Evolutionary conservation across 2,113 vertebrate genomes (phyloP).

Genomic region (Aramus guarauna): DNA sequence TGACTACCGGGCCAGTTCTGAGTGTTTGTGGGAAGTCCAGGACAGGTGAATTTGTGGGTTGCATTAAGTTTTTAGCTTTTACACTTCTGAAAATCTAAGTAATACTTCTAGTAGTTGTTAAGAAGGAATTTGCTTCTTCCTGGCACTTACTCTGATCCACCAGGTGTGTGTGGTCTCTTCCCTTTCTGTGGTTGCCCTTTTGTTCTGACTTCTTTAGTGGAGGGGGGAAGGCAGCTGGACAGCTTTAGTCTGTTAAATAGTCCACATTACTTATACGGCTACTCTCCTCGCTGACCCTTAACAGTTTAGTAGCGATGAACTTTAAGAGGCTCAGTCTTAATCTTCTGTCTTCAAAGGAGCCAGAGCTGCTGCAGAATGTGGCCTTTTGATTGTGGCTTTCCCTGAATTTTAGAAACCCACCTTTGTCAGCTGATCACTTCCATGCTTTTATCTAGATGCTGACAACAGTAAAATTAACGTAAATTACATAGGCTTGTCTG

Average conservation of each 20-base stretch:
- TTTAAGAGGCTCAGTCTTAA: slow-evolving; percentile 61
- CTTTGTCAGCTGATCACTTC: background rate
- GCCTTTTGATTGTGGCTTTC: slow-evolving; percentile 27
- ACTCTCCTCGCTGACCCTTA: slow-evolving; percentile 52
- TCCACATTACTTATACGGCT: slow-evolving; percentile 33
- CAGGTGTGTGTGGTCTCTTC: slow-evolving; percentile 59
- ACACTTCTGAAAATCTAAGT: background rate
- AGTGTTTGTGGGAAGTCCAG: background rate
- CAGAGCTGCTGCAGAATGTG: slow-evolving; percentile 35
- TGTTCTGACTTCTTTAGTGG: slow-evolving; percentile 21
- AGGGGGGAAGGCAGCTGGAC: background rate
- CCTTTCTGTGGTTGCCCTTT: slow-evolving; percentile 25
- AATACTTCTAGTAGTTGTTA: background rate
- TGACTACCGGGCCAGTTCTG: background rate
- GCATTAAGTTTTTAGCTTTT: background rate
- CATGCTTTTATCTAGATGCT: background rate
- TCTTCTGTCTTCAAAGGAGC: slow-evolving; percentile 59
- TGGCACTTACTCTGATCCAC: background rate
- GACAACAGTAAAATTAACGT: background rate
- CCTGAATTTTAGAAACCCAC: background rate
- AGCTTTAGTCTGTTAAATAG: slow-evolving; percentile 36
- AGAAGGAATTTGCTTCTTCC: slow-evolving; percentile 26
- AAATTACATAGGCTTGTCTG: background rate
- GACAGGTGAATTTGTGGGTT: background rate
- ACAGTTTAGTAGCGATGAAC: slow-evolving; percentile 26